Percentiles rank a stretch among this genome's conserved stretches.
These are phyloP conservation scores for Linyphia triangularis DNA, from an alignment of 2,888 invertebrate genomes.

Conservation along the genomic window DNA sequence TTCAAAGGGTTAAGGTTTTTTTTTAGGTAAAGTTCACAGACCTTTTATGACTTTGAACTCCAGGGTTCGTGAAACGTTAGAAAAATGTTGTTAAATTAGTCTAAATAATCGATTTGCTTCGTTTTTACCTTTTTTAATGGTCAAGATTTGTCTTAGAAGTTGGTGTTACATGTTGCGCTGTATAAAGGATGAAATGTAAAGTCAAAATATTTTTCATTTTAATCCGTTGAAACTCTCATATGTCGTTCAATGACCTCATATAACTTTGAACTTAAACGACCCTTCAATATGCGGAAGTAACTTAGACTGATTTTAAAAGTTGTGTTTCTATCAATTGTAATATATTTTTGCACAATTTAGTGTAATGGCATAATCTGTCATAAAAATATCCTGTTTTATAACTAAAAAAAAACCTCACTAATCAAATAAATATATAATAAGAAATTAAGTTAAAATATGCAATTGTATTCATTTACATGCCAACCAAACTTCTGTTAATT, in stretches of 20 bases:
- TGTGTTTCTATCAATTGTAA: too few relatives aligned
- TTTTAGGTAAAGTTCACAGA: background rate
- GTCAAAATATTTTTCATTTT: background rate
- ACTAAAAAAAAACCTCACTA: too few relatives aligned
- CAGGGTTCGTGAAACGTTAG: background rate
- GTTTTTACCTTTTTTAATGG: background rate
- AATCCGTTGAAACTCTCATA: background rate
- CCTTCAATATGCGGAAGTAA: background rate
- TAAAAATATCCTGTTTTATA: too few relatives aligned
- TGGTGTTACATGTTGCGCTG: background rate
- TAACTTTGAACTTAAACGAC: constrained; percentile 33
- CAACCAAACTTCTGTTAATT: too few relatives aligned
- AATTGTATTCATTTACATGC: too few relatives aligned
- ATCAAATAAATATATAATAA: too few relatives aligned
- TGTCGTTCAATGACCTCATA: constrained; percentile 4
- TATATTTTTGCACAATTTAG: too few relatives aligned
- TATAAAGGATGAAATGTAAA: background rate
- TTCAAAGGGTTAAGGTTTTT: constrained; percentile 5
- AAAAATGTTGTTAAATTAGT: background rate
- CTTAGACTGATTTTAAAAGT: too few relatives aligned
- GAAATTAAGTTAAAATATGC: too few relatives aligned
- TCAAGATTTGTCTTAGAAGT: background rate
- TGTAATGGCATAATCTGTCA: too few relatives aligned
- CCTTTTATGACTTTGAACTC: constrained; percentile 16
- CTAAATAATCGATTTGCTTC: background rate